Conservation (phyloP, 2,797 vertebrate genomes). For the Pogonophryne albipinna region DNA sequence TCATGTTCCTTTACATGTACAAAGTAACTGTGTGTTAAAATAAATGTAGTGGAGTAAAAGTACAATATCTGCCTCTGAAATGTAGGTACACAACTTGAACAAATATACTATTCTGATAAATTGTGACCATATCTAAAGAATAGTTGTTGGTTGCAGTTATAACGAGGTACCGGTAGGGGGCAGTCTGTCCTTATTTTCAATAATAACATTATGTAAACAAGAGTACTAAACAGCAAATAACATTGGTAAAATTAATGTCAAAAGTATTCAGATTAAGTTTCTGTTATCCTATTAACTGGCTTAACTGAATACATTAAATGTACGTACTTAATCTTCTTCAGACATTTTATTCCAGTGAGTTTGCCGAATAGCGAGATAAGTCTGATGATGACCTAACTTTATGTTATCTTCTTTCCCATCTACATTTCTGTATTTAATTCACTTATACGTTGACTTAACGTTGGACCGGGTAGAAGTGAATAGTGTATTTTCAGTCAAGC, state of each 20-base stretch:
- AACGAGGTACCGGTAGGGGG: neutral
- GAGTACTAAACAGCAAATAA: too few relatives aligned
- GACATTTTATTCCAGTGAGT: neutral
- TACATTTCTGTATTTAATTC: too few relatives aligned
- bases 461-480: neutral
- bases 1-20: too few relatives aligned
- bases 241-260: neutral
- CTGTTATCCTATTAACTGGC: neutral
- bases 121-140: too few relatives aligned
- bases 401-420: too few relatives aligned
- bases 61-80: too few relatives aligned
- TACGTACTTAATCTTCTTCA: neutral
- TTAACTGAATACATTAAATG: neutral
- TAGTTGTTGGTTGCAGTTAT: too few relatives aligned
- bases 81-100: too few relatives aligned
- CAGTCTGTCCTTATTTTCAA: slow-evolving; percentile 14
- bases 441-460: rapidly evolving
- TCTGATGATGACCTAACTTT: neutral
- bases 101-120: too few relatives aligned
- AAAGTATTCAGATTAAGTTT: neutral
- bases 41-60: too few relatives aligned
- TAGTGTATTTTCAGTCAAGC: rapidly evolving
- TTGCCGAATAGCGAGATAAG: too few relatives aligned
- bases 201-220: neutral
- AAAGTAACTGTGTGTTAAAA: too few relatives aligned